Evolutionary conservation across 2,888 invertebrate species (phyloP).

Genomic region (Lasioglossum malachurum): DNA sequence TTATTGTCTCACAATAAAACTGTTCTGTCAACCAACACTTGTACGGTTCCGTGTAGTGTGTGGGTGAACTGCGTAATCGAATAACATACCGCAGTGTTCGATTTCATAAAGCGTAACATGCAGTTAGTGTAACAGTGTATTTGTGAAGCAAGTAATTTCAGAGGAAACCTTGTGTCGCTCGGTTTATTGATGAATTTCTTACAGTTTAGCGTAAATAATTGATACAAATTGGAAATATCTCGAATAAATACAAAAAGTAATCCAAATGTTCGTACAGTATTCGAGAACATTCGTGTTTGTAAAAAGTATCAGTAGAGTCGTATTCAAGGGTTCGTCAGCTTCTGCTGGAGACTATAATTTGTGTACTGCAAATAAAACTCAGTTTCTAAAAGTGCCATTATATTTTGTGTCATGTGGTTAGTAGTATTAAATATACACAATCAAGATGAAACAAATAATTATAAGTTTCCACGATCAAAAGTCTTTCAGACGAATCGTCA

Average conservation of each 20-base stretch:
- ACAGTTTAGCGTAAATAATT: neutral
- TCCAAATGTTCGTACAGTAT: neutral
- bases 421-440: neutral
- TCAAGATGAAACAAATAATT: neutral
- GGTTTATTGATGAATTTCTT: neutral
- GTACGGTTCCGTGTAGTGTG: neutral
- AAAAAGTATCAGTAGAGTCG: neutral
- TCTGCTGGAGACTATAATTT: neutral
- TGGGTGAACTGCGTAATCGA: neutral
- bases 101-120: neutral
- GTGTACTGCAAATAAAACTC: neutral
- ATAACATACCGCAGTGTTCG: neutral
- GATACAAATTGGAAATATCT: neutral
- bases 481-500: neutral
- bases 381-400: neutral
- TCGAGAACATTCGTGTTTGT: neutral
- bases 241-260: neutral
- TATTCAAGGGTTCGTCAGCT: neutral
- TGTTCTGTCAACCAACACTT: neutral
- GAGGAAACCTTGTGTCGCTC: neutral
- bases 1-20: neutral
- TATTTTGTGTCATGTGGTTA: neutral
- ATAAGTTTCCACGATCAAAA: neutral
- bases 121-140: neutral
- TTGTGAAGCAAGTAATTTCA: neutral